Conservation (phyloP, 2,888 invertebrate species). For the Tetheella fluctuosa region DNA sequence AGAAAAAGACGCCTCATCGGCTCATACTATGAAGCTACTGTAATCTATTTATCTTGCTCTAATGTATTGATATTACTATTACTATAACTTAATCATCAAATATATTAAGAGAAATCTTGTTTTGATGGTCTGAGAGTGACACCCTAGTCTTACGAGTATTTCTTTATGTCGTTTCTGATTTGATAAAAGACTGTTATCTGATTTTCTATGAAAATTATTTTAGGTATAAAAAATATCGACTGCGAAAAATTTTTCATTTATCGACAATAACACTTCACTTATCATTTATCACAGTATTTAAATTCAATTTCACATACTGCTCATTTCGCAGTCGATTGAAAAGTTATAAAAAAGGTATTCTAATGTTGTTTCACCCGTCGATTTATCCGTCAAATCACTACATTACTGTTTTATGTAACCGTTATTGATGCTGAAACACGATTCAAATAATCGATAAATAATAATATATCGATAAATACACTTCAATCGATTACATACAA, state of each 20-base stretch:
- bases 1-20: slow-evolving; percentile 55
- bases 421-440: neutral
- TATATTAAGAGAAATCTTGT: slow-evolving; percentile 46
- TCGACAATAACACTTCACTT: neutral
- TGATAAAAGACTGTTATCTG: slow-evolving; percentile 70
- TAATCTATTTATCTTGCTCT: slow-evolving; percentile 28
- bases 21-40: slow-evolving; percentile 43
- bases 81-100: slow-evolving; percentile 35
- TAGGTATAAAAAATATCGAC: slow-evolving; percentile 23
- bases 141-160: slow-evolving; percentile 67
- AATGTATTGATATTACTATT: slow-evolving; percentile 56
- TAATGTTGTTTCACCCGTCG: slow-evolving; percentile 28
- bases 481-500: neutral
- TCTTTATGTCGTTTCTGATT: slow-evolving; percentile 51
- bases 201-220: slow-evolving; percentile 50
- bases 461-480: neutral
- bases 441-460: neutral
- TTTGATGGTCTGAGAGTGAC: slow-evolving; percentile 57
- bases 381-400: neutral
- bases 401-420: slow-evolving; percentile 1
- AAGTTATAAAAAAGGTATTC: slow-evolving; percentile 33
- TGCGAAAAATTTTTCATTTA: slow-evolving; percentile 29
- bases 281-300: neutral
- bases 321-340: slow-evolving; percentile 17
- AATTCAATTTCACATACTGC: neutral